Conservation (phyloP, 1,140 invertebrate species). For the Charaxes varanes region DNA sequence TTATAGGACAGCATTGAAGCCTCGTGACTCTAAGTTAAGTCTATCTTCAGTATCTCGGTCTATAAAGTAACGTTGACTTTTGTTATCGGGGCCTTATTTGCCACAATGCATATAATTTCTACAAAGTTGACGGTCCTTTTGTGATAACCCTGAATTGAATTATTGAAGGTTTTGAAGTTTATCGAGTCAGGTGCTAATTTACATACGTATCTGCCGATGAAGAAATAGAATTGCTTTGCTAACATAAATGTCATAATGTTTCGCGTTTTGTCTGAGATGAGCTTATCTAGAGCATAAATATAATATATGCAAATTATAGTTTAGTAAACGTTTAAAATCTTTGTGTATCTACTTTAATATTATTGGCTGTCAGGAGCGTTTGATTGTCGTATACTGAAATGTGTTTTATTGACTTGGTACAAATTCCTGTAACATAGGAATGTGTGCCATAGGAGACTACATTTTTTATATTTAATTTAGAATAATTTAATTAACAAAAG, state of each 20-base stretch:
- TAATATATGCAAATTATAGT: slow-evolving; percentile 2
- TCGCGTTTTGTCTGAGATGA: slow-evolving; percentile 2
- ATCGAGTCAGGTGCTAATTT: slow-evolving; percentile 13
- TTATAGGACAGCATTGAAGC: no score
- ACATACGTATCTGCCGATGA: slow-evolving; percentile 11
- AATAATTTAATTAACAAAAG: no score
- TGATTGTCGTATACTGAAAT: no score
- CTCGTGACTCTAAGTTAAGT: no score
- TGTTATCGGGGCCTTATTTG: background rate
- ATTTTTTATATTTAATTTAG: no score
- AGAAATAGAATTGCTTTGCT: slow-evolving; percentile 12
- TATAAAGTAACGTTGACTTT: no score
- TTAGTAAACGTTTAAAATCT: slow-evolving; percentile 1
- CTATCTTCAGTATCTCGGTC: no score
- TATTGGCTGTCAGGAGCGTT: background rate
- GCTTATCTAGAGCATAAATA: slow-evolving; percentile 1
- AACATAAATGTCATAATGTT: slow-evolving; percentile 7
- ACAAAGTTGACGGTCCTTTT: no score
- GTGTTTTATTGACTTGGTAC: no score
- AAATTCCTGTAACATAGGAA: no score
- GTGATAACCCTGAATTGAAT: slow-evolving; percentile 2
- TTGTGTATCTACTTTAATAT: background rate
- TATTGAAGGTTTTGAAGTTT: slow-evolving; percentile 1
- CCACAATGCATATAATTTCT: no score
- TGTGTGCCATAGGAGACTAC: no score